Evolutionary conservation across 2,888 invertebrate species (phyloP), one percentile per base, ranked within the genome.

Genomic region (Andrena bucephala): DNA sequence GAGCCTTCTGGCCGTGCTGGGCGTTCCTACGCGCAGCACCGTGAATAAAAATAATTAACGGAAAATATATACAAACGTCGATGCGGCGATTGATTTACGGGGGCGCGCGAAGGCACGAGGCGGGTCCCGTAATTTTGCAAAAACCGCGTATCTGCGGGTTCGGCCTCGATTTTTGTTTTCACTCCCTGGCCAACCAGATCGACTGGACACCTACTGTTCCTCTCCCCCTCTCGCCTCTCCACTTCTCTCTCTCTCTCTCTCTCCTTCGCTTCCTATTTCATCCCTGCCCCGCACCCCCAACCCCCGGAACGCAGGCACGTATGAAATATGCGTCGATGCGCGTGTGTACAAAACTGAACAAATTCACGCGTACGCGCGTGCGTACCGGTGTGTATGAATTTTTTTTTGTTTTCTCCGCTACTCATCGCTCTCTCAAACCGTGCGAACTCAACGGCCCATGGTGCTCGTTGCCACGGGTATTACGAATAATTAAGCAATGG

Each of bases 21-120:
- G 85, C 89, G 87, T 89, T 91, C 77, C 89, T 90, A 86, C 86
- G 87, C 79, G 84, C 86, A 81, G 88, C 86, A 82, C 88, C 88
- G 92, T 89, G 92, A 92, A 92, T 92, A 91, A 92, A 92, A 92
- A 91, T 92, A 90, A 92, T 92, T 92, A 92, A 90, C 91, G 91
- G 83, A 89, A 89, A 89, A 90, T 92, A 85, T 87, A 88, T 84
- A 89, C 87, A 89, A 88, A 90, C 87, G 89, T 90, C 89, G 90
- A 87, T 90, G 85, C 85, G 87, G 85, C 90, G 90, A 92, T 92
- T 92, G 92, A 92, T 92, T 91, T 92, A 91, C 90, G 90, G 87
- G 89, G 87, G 87, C 77, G 89, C 86, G 85, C 86, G 86, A 87
- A 91, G 87, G 88, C 83, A 88, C 89, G 87, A 87, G 90, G 89